Evolutionary conservation across 1,140 invertebrate genomes (phyloP).

Genomic region (Diachasmimorpha longicaudata): DNA sequence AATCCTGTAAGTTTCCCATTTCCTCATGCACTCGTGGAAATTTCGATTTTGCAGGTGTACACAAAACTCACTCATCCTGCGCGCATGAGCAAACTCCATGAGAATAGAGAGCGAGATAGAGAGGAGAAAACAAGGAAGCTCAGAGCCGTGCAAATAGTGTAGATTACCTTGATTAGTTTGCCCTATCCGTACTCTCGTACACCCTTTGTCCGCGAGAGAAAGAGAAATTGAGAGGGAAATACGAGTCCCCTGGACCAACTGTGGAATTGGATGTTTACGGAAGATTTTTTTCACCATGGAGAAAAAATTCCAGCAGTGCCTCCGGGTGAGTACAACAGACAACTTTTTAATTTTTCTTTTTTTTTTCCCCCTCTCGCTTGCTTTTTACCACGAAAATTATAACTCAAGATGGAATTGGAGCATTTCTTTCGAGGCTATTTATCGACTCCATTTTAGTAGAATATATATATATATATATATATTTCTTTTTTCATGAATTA

Average conservation of each 20-base stretch:
- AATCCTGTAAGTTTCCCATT: background rate
- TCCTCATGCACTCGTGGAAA: background rate
- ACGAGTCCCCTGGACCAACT: conserved; percentile 25
- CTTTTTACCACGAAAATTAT: background rate
- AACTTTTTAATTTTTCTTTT: background rate
- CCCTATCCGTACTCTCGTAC: conserved; percentile 31
- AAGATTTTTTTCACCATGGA: conserved; percentile 12
- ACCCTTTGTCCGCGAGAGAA: conserved; percentile 33
- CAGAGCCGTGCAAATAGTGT: conserved; percentile 38
- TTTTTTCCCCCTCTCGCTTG: background rate
- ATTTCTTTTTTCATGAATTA: background rate
- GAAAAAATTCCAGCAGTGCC: conserved; percentile 8
- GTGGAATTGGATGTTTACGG: conserved; percentile 33
- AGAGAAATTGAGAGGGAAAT: conserved; percentile 21
- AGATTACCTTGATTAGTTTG: conserved; percentile 41
- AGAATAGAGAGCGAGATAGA: background rate
- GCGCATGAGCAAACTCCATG: conserved; percentile 13
- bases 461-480: too few species aligned
- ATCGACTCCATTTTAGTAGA: background rate
- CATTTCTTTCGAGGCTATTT: background rate
- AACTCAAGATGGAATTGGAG: background rate
- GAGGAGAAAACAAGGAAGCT: conserved; percentile 5
- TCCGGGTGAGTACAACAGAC: background rate
- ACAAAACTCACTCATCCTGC: conserved; percentile 1
- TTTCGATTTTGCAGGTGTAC: conserved; percentile 4